phyloP scores from a whole-genome alignment of 2,113 vertebrate species.

The Tylochromis polylepis region DNA sequence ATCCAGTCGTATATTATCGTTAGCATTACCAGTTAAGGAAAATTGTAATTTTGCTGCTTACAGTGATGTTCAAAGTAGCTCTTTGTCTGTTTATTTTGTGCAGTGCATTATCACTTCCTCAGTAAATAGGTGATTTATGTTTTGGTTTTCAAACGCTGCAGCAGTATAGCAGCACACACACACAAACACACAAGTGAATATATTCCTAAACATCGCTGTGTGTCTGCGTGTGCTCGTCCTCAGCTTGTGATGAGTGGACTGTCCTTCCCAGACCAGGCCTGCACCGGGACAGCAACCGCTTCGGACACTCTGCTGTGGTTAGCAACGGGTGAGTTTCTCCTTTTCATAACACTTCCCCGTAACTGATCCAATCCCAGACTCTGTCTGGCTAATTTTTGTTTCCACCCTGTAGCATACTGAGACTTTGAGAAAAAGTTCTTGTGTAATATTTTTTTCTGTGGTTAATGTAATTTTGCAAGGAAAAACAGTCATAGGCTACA shows the following conservation, averaged over 20 bases:
- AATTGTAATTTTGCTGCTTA: accelerated
- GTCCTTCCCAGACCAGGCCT: conserved; percentile 80
- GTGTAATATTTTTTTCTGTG: not conserved
- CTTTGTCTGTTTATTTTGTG: not conserved
- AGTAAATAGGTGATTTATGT: not conserved
- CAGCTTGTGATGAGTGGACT: conserved; percentile 85
- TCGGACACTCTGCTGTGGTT: conserved; percentile 83
- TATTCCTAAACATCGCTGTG: not conserved
- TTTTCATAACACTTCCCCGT: not conserved
- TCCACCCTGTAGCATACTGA: not conserved
- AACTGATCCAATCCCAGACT: not conserved
- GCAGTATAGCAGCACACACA: not conserved
- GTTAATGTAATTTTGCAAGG: not conserved
- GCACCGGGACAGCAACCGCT: conserved; percentile 82
- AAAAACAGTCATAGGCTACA: not conserved
- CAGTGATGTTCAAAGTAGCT: not conserved
- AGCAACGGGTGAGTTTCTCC: conserved; percentile 76
- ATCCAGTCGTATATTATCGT: not conserved
- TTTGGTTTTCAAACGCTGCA: not conserved
- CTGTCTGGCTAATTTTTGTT: accelerated
- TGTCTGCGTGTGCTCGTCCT: not conserved
- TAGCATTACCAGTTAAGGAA: not conserved
- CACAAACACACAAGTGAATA: accelerated
- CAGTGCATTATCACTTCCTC: not conserved
- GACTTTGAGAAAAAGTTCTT: not conserved